A percentile compares a stretch with the other conserved stretches of the same genome.
phyloP scores from a whole-genome alignment of 2,797 vertebrate genomes.

The Tapera naevia region DNA sequence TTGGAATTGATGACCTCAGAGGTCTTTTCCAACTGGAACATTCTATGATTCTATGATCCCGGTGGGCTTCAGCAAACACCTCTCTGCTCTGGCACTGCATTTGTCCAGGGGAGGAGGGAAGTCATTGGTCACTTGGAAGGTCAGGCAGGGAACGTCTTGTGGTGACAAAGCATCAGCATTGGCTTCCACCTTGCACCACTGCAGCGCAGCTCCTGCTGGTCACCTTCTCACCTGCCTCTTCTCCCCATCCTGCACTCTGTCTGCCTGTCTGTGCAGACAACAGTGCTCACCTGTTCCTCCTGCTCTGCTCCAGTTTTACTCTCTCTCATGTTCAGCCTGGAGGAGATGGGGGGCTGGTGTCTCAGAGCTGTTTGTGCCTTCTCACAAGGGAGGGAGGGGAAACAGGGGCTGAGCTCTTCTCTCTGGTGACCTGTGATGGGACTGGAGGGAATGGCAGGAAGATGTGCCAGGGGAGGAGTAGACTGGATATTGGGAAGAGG shows the following conservation, averaged over 20 bases:
- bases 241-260: neutral
- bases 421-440: too few relatives aligned
- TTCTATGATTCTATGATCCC: too few relatives aligned
- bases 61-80: neutral
- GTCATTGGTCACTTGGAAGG: neutral
- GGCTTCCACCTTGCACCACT: neutral
- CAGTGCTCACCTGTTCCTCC: neutral
- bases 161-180: neutral
- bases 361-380: too few relatives aligned
- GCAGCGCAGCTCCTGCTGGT: neutral
- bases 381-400: too few relatives aligned
- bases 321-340: neutral
- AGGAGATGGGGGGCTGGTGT: too few relatives aligned
- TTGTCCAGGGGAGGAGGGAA: neutral
- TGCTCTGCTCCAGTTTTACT: neutral
- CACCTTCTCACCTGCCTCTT: neutral
- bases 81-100: fast-evolving
- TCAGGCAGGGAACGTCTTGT: neutral
- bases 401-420: too few relatives aligned
- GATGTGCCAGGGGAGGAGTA: too few relatives aligned
- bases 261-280: neutral
- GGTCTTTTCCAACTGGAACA: too few relatives aligned
- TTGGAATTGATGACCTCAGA: too few relatives aligned
- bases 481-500: too few relatives aligned
- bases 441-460: too few relatives aligned